Evolutionary conservation across 2,113 vertebrate species (phyloP).

Genomic region (Chaetura pelagica): DNA sequence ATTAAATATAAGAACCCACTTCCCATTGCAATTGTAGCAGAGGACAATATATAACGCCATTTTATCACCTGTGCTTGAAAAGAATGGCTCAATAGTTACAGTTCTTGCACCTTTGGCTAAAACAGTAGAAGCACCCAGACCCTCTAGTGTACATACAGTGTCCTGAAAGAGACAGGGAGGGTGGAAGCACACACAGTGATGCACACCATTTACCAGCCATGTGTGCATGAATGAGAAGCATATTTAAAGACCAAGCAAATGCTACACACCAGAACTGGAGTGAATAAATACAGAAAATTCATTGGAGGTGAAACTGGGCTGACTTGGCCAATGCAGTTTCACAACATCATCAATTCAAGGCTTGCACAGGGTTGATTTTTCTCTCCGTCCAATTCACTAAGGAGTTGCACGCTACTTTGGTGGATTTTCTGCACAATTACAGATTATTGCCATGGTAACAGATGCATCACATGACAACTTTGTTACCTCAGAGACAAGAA

Average conservation of each 20-base stretch:
- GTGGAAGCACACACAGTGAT: neutral
- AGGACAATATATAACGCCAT: neutral
- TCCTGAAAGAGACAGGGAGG: neutral
- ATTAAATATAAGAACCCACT: neutral
- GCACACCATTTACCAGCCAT: neutral
- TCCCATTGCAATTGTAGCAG: neutral
- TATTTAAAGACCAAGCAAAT: neutral
- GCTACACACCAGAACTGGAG: neutral
- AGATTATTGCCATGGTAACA: constrained; percentile 85
- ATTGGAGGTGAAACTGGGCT: constrained; percentile 30
- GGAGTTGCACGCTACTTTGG: constrained; percentile 79
- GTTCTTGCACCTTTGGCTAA: neutral
- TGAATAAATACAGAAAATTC: neutral
- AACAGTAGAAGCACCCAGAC: neutral
- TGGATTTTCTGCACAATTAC: constrained; percentile 86
- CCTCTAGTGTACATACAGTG: neutral
- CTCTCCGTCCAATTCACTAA: constrained; percentile 78
- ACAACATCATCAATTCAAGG: constrained; percentile 63
- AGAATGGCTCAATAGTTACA: neutral
- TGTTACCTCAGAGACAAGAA: constrained; percentile 83
- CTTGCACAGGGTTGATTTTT: constrained; percentile 72
- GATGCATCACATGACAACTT: constrained; percentile 77
- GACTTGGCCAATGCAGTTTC: constrained; percentile 48
- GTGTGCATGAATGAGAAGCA: neutral
- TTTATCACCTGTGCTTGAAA: neutral